phyloP scores from a whole-genome alignment of 2,113 vertebrate species.

The Piaya cayana region DNA sequence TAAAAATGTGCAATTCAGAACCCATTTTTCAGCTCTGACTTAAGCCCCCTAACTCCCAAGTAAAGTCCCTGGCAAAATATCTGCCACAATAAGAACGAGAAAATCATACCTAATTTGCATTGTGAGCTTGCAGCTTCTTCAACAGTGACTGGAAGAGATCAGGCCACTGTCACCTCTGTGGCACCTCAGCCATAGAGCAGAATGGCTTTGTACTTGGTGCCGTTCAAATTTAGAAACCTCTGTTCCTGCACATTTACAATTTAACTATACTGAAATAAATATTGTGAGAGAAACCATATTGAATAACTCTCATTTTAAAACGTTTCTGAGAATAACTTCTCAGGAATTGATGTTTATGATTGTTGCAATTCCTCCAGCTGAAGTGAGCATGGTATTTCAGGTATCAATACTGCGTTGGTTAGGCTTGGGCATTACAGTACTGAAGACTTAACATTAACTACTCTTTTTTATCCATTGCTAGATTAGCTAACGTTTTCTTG shows the following conservation, averaged over 20 bases:
- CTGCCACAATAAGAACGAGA: fast-evolving
- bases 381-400: background rate
- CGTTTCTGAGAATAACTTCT: background rate
- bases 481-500: background rate
- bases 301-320: background rate
- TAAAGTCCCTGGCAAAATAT: background rate
- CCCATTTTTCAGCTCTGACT: background rate
- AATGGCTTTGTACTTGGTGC: too few relatives aligned
- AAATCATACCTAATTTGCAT: background rate
- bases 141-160: fast-evolving
- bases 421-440: background rate
- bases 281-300: background rate
- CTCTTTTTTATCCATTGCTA: background rate
- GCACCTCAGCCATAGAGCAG: background rate
- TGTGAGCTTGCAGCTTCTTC: background rate
- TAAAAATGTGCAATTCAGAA: background rate
- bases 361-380: background rate
- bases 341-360: background rate
- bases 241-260: background rate
- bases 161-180: fast-evolving
- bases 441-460: background rate
- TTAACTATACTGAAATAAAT: fast-evolving
- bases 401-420: fast-evolving
- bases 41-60: background rate
- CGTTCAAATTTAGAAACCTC: background rate